Percentiles rank a stretch among this genome's conserved stretches.
Evolutionary conservation across 2,888 invertebrate species (phyloP).

Genomic region (Alloscopus bannaensis): DNA sequence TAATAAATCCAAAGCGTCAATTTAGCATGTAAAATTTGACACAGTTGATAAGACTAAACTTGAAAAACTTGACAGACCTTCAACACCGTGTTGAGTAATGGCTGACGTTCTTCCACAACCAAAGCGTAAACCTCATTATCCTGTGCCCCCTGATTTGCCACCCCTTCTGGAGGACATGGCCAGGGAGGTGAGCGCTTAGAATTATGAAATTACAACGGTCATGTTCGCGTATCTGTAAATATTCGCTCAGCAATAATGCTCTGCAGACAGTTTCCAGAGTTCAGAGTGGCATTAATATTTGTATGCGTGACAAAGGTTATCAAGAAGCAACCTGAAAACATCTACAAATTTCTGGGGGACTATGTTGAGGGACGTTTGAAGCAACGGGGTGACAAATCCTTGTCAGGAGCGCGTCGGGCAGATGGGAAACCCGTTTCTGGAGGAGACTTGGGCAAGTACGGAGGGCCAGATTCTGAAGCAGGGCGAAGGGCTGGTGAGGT

Average conservation of each 20-base stretch:
- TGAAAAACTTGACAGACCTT: too few species aligned
- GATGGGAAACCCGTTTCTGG: background rate
- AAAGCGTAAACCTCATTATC: constrained; percentile 26
- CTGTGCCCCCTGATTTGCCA: constrained; percentile 37
- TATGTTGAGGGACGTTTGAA: constrained; percentile 82
- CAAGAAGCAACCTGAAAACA: constrained; percentile 81
- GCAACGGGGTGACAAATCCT: constrained; percentile 78
- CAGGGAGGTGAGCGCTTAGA: constrained; percentile 18
- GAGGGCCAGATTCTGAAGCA: background rate
- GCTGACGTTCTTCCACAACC: background rate
- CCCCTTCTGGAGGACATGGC: constrained; percentile 48
- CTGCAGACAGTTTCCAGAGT: too few species aligned
- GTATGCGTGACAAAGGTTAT: too few species aligned
- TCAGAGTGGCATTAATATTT: too few species aligned
- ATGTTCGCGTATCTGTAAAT: background rate
- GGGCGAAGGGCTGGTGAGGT: background rate
- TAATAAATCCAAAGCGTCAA: too few species aligned
- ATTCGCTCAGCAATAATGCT: constrained; percentile 46
- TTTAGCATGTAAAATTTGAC: too few species aligned
- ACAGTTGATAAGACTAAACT: too few species aligned
- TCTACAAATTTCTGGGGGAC: constrained; percentile 82
- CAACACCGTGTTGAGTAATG: too few species aligned
- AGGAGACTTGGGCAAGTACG: background rate
- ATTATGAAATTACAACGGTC: background rate
- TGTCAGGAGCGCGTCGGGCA: background rate